Evolutionary conservation across 2,888 invertebrate species (phyloP), one percentile per base, ranked within the genome.

Genomic region (Trissolcus japonicus): DNA sequence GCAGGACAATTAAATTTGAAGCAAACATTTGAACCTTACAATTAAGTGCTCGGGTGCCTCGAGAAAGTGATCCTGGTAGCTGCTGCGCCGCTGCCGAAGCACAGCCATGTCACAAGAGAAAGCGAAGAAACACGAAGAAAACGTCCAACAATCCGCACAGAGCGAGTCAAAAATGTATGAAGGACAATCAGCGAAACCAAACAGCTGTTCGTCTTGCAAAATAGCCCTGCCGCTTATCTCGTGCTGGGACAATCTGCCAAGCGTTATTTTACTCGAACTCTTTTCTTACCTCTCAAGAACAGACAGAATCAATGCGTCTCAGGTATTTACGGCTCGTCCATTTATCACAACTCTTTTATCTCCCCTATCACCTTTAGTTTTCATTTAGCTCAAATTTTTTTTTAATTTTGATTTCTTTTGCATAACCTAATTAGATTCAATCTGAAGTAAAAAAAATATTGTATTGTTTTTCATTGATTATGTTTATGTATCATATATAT

Each of bases 221-320:
- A 71, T 68, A 73, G 60, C 63, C n/a, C n/a, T 60, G 40, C 69
- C 76, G 7, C 50, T 53, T 60, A 79, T 82, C 71, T 84, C 85
- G 56, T 84, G 82, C 81, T 90, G 90, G 90, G 88, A 88, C 79
- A 88, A 85, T 80, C 82, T 90, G 72, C 90, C 90, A 56, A 90
- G 88, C 81, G 88, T 90, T 60, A 89, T 90, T 75, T 84, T 90
- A 71, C 86, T 90, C 67, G 90, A 90, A 82, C 85, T 90, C 75
- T 90, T 89, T 82, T 87, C 88, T 14, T 89, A 90, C 80, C 83
- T 90, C 62, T 82, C 89, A 2, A 85, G 84, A 66, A 81, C 85
- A 56, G 85, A 83, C 79, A 83, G 88, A 67, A 84, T 89, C 68
- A 83, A 74, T 81, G 88, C 88, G 19, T 89, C 89, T 6, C 88